Percentiles rank a stretch among this genome's conserved stretches.
Conservation (phyloP, 2,797 vertebrate genomes). For the Lophius americanus region DNA sequence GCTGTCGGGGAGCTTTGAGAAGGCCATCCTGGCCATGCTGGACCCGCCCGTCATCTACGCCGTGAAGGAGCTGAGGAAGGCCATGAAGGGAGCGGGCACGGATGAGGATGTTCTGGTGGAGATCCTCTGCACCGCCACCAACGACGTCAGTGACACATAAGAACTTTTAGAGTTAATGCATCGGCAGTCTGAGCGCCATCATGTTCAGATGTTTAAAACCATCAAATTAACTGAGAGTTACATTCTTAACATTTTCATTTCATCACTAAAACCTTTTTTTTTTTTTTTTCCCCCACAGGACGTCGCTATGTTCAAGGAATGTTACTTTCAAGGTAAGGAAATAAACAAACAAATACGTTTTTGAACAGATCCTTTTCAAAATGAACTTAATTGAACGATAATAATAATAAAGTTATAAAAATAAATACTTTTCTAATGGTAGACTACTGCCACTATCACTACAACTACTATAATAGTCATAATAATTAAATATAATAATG, state of each 20-base stretch:
- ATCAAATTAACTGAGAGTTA: no score
- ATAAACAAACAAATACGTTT: background rate
- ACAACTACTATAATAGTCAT: no score
- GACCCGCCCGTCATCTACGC: conserved; percentile 79
- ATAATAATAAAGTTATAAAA: background rate
- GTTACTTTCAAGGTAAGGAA: conserved; percentile 81
- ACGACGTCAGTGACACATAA: conserved; percentile 60
- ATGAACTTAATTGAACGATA: background rate
- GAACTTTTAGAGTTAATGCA: background rate
- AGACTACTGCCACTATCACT: no score
- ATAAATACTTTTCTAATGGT: no score
- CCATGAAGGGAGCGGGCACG: conserved; percentile 85
- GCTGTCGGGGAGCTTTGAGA: conserved; percentile 82
- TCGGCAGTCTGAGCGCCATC: no score
- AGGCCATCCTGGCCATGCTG: conserved; percentile 83
- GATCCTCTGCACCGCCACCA: conserved; percentile 82
- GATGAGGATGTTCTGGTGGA: conserved; percentile 85
- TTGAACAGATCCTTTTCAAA: background rate
- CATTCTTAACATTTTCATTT: background rate
- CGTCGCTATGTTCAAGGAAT: conserved; percentile 78
- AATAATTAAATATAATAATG: no score
- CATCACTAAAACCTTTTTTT: background rate
- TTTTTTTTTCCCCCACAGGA: conserved; percentile 67
- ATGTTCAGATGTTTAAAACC: background rate
- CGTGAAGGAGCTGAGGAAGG: conserved; percentile 84